A percentile compares a stretch with the other conserved stretches of the same genome.
Evolutionary conservation across 2,113 vertebrate genomes (phyloP).

Genomic region (Pipra filicauda): DNA sequence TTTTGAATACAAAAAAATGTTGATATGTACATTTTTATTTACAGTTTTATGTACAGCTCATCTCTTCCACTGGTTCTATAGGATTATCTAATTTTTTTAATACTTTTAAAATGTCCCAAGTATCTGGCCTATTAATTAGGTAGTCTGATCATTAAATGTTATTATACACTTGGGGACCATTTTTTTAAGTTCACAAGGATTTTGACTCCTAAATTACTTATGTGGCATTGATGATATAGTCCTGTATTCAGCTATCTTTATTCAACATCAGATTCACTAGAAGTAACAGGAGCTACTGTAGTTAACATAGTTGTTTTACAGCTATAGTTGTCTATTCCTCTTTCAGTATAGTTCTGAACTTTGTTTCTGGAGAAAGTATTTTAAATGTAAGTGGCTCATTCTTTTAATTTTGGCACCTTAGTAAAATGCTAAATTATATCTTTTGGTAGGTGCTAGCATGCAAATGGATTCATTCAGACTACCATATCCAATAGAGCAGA

Average conservation of each 20-base stretch:
- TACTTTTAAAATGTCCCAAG: neutral
- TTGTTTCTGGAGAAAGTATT: neutral
- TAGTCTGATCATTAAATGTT: neutral
- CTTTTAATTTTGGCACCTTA: neutral
- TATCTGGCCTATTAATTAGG: neutral
- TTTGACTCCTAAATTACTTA: neutral
- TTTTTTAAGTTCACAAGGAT: neutral
- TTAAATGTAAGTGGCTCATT: neutral
- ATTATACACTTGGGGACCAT: neutral
- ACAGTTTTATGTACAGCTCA: neutral
- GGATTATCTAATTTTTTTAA: neutral
- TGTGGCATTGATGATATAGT: neutral
- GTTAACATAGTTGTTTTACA: neutral
- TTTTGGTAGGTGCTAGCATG: neutral
- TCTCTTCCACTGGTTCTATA: neutral
- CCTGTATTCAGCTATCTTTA: neutral
- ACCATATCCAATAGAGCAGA: neutral
- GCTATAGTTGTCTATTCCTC: neutral
- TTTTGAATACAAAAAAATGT: neutral
- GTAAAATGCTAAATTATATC: neutral
- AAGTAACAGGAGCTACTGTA: neutral
- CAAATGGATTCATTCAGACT: neutral
- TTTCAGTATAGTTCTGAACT: neutral
- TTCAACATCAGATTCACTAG: neutral
- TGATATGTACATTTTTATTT: no score